A percentile compares a stretch with the other conserved stretches of the same genome.
These are phyloP conservation scores for Zaprionus obscuricornis DNA, from an alignment of 2,888 invertebrate species.

Conservation along the genomic window DNA sequence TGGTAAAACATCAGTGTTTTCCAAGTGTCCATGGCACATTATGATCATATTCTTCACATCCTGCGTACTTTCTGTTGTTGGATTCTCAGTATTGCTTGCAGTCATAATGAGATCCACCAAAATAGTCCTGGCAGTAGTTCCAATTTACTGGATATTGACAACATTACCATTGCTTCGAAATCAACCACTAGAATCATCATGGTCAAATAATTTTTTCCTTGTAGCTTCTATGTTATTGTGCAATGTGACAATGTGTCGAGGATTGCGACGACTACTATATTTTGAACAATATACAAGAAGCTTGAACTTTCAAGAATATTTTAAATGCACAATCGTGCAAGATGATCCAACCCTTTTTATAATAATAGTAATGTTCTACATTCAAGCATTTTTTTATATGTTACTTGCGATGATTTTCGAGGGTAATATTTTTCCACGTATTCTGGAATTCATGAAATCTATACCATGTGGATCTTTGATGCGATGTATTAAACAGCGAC, in stretches of 20 bases:
- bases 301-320: conserved; percentile 10
- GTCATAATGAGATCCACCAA: conserved; percentile 23
- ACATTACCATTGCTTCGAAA: conserved; percentile 41
- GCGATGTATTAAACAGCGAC: not conserved
- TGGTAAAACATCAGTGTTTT: conserved; percentile 8
- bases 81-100: conserved; percentile 39
- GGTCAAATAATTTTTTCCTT: not conserved
- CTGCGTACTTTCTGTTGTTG: conserved; percentile 32
- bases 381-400: conserved; percentile 33
- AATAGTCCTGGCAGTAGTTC: conserved; percentile 32
- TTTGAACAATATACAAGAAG: conserved; percentile 1
- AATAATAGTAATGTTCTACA: conserved; percentile 31
- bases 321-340: conserved; percentile 1
- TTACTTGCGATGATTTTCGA: conserved; percentile 26
- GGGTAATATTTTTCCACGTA: conserved; percentile 4
- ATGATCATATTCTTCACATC: conserved; percentile 38
- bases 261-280: conserved; percentile 32
- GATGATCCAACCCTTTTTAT: conserved; percentile 19
- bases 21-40: conserved; percentile 35
- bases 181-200: not conserved
- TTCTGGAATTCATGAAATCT: not conserved
- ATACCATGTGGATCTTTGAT: not conserved
- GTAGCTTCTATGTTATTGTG: conserved; percentile 26
- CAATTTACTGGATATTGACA: conserved; percentile 49
- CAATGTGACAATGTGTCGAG: conserved; percentile 50